Evolutionary conservation across 1,140 invertebrate genomes (phyloP).

Genomic region (Trissolcus basalis): DNA sequence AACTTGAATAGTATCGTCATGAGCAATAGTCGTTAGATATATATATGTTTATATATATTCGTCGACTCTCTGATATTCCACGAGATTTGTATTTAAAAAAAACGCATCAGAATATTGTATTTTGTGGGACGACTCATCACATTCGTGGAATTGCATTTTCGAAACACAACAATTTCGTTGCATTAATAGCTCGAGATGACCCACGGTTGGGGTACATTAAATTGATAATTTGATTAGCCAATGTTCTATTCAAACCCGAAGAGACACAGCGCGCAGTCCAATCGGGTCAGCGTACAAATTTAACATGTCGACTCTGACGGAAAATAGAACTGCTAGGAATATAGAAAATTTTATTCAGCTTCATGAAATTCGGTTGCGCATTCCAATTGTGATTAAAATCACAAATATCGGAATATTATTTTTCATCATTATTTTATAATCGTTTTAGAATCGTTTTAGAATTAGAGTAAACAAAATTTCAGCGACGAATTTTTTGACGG

Average conservation of each 20-base stretch:
- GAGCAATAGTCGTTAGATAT: neutral
- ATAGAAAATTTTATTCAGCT: constrained; percentile 32
- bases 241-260: constrained; percentile 47
- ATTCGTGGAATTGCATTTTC: constrained; percentile 16
- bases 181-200: too few species aligned
- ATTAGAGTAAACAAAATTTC: too few species aligned
- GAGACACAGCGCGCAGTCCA: constrained; percentile 58
- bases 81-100: too few species aligned
- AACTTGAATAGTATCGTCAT: neutral
- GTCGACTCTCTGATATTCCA: too few species aligned
- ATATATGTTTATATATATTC: neutral
- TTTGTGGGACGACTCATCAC: too few species aligned
- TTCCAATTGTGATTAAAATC: constrained; percentile 10
- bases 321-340: constrained; percentile 43
- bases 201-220: constrained; percentile 18
- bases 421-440: too few species aligned
- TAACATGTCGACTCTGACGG: constrained; percentile 30
- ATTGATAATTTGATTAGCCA: constrained; percentile 46
- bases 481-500: too few species aligned
- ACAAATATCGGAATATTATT: neutral
- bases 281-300: constrained; percentile 49
- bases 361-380: neutral
- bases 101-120: too few species aligned
- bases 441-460: too few species aligned
- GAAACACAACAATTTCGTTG: constrained; percentile 21